phyloP scores from a whole-genome alignment of 2,888 invertebrate genomes.

The Heliconius erato region DNA sequence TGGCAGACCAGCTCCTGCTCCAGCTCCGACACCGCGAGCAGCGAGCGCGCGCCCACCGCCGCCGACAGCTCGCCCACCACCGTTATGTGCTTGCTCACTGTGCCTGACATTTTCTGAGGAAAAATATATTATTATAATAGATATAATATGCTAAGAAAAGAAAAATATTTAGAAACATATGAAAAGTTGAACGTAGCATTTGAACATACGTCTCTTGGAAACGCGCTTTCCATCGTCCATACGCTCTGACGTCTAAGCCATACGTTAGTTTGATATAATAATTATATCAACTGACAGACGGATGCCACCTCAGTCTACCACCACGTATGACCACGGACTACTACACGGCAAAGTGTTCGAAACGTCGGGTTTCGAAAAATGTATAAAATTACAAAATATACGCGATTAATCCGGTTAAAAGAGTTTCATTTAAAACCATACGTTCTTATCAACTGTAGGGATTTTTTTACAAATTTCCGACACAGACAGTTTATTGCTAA shows the following conservation, averaged over 20 bases:
- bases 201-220: neutral
- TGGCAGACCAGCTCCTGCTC: conserved; percentile 98
- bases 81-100: conserved; percentile 98
- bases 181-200: neutral
- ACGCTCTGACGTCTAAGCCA: neutral
- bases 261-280: neutral
- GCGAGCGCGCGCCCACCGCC: conserved; percentile 90
- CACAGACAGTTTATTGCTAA: too few species aligned
- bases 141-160: neutral
- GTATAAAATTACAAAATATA: too few species aligned
- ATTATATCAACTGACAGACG: too few species aligned
- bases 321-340: too few species aligned
- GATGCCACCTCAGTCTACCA: too few species aligned
- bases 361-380: too few species aligned
- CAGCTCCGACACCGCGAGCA: conserved; percentile 96
- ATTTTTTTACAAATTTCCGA: too few species aligned
- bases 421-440: too few species aligned
- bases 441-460: too few species aligned
- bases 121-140: neutral
- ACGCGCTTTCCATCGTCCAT: neutral
- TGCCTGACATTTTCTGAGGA: conserved; percentile 93
- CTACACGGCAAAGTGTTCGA: too few species aligned
- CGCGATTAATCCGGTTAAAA: too few species aligned
- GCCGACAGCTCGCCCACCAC: conserved; percentile 98
- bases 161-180: neutral